Evolutionary conservation across 2,888 invertebrate genomes (phyloP), one percentile per base, ranked within the genome.

Genomic region (Nasonia oneida): DNA sequence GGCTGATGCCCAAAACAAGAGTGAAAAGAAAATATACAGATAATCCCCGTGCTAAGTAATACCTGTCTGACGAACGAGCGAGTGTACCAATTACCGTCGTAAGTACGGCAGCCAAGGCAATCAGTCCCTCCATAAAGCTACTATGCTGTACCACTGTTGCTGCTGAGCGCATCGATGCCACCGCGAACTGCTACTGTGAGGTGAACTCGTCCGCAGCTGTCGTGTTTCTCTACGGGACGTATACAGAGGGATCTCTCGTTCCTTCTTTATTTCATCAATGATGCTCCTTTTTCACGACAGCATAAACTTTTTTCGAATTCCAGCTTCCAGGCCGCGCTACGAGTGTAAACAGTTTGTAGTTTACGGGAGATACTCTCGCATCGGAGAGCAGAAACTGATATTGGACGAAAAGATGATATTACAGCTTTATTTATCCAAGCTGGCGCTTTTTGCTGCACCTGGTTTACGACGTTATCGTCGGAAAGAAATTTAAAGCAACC

Each of bases 111-210:
- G 50, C 75, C 75, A 23, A 47, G 33, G 75, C 50, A 75, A 75
- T 75, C 75, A 75, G 75, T 75, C 75, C 67, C 67, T 67, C 67
- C 67, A 67, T 67, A 67, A 67, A 67, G 29, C 75, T 75, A 75
- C 50, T 33, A 29, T 42, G 53, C 53, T 50, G 74, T 10, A n/a
- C 75, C 2, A 47, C 74, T 73, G 23, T 23, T 42, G n/a, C 23
- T 18, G 57, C 18, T 57, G 53, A 18, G 15, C 18, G 53, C 53
- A 23, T 18, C 23, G 23, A 23, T 18, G 23, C 23, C n/a, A 23
- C 61, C n/a, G 23, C n/a, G 61, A 61, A 23, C 61, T 23, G 23
- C 61, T 61, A 61, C 61, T 6, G 61, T 10, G 3, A 15, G 18
- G 14, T 12, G 29, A 67, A 33, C 67, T n/a, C 33, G 33, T 29